These are phyloP conservation scores for Theocolax elegans DNA, from an alignment of 1,140 invertebrate genomes.

Conservation along the genomic window DNA sequence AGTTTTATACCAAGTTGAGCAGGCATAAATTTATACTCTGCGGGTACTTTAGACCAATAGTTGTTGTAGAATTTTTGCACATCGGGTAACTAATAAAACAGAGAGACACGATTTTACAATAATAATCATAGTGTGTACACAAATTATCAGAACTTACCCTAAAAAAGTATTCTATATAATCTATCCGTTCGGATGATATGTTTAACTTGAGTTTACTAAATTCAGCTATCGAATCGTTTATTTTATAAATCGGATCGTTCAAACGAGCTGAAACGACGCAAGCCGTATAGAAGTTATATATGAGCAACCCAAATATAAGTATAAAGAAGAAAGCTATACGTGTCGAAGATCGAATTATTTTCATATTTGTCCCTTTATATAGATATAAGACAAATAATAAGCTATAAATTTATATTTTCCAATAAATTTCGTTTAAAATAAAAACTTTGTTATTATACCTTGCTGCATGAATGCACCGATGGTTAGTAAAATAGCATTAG, in stretches of 20 bases:
- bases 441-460: slow-evolving; percentile 33
- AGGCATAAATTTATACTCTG: slow-evolving; percentile 26
- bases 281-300: slow-evolving; percentile 60
- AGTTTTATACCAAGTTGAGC: slow-evolving; percentile 40
- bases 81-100: slow-evolving; percentile 36
- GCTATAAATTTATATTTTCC: neutral
- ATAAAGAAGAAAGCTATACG: slow-evolving; percentile 51
- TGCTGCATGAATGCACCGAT: slow-evolving; percentile 26
- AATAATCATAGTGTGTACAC: no score
- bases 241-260: slow-evolving; percentile 57
- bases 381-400: neutral
- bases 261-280: slow-evolving; percentile 59
- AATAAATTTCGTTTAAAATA: no score
- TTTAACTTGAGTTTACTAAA: slow-evolving; percentile 52
- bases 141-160: slow-evolving; percentile 46
- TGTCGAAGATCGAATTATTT: slow-evolving; percentile 27
- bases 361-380: slow-evolving; percentile 24
- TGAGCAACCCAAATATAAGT: slow-evolving; percentile 54
- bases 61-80: slow-evolving; percentile 20
- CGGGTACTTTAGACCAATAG: slow-evolving; percentile 39
- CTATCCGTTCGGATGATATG: slow-evolving; percentile 53
- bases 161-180: slow-evolving; percentile 55
- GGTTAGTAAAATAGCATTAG: slow-evolving; percentile 7
- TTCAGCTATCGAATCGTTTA: slow-evolving; percentile 58
- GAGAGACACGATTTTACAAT: slow-evolving; percentile 31